Conservation (phyloP, 2,113 vertebrate genomes). For the Chaetura pelagica region DNA sequence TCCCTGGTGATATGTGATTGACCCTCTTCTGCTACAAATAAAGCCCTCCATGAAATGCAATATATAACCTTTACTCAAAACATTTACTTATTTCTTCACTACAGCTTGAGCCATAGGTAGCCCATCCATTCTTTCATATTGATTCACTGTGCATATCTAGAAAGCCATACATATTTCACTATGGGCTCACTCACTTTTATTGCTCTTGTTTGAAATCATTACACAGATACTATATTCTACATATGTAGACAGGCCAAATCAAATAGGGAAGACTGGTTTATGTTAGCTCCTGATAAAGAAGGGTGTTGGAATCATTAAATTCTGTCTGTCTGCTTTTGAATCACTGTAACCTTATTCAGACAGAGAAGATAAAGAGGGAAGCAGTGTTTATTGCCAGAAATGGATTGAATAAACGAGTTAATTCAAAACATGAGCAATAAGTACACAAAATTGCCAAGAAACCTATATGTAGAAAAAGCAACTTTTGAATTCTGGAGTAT, state of each 20-base stretch:
- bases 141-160: background rate
- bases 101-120: background rate
- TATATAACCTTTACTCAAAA: background rate
- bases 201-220: background rate
- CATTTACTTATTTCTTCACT: background rate
- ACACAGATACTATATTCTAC: background rate
- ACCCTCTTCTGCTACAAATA: background rate
- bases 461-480: background rate
- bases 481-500: background rate
- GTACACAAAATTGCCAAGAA: background rate
- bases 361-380: background rate
- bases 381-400: background rate
- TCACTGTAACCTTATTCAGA: background rate
- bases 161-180: background rate
- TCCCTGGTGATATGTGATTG: background rate
- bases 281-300: background rate
- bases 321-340: background rate
- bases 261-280: background rate
- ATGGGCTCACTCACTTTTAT: background rate
- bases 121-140: background rate
- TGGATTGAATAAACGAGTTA: background rate
- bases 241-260: background rate
- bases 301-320: background rate
- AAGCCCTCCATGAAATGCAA: background rate
- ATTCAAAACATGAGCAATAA: background rate